Evolutionary conservation across 2,113 vertebrate species (phyloP), one percentile per base, ranked within the genome.

Genomic region (Hemiscyllium ocellatum): DNA sequence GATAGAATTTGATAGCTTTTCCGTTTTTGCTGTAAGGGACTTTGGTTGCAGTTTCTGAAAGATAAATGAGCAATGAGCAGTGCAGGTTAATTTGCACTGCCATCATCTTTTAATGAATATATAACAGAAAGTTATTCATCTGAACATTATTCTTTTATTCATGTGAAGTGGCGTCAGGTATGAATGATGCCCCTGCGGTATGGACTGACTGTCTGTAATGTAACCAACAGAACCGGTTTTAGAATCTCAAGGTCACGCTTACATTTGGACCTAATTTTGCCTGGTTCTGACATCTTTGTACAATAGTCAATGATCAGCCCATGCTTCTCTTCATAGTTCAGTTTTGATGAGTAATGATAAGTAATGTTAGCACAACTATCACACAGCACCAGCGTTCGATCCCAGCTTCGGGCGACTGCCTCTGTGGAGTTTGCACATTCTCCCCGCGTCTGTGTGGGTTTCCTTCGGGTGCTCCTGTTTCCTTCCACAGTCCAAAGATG

Each of bases 31-130:
- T 94, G 37, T 29, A 69, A 70, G 2, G 22, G 10, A 70, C 20
- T 47, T 26, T 13, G 20, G 50, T 94, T 94, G 66, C 65, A 70
- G 19, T 47, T 42, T 70, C 4, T 29, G 20, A 1, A 94, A 70
- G 93, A 94, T 94, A 94, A 42, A 69, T 94, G 93, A 37, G 22
- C 22, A 94, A 69, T 94, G n/a, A 94, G 65, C 68, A 69, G 42
- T 42, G n/a, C 33, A 13, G n/a, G 86, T 8, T 89, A 89, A 68
- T n/a, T 68, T 13, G 66, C 90, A 68, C n/a, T 68, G n/a, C 66
- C 22, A 50, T 50, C 66, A 26, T 8, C 13, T 42, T 70, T 94
- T 13, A 94, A 70, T 70, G 66, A 47, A 70, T 69, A 56, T 56
- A 8, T 26, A 52, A 47, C 42, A 89, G 86, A 52, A 89, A 89